Base-by-base conservation (phyloP, 64 coral and sea anemone species). In the Actinia equina region DNA sequence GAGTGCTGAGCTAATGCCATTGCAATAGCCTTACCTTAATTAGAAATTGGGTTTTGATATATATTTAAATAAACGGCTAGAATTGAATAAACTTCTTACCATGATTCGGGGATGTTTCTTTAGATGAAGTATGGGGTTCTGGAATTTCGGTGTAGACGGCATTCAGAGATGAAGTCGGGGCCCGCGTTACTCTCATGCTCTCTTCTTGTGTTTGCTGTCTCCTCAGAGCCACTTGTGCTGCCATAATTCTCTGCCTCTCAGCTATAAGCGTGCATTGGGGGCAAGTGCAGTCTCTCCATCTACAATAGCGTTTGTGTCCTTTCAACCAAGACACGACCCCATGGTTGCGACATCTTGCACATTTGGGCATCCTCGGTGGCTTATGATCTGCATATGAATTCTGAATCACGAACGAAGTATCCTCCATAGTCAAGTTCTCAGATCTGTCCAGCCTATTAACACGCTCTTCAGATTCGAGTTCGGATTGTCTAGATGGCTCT, bases 231-330 rank as follows among this genome's bases (percentile, higher is more conserved):
- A 99, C 97, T 70, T 99, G 97, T 14, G 97, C 97, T 0, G 97
- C 97, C 97, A 99, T 99, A 44, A 99, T 93, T 46, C 97, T 87
- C 65, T 99, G 97, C 71, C 97, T 84, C 45, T 99, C 97, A 3
- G 97, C 97, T 55, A 99, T 99, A 23, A 99, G 86, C 5, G 91
- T 99, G 20, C 97, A 99, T 53, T 99, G 90, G 42, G 97, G 88
- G 45, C 97, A 99, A 63, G 88, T 95, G 59, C 97, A 99, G n/a
- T 99, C 93, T 27, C 93, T 79, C 97, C 97, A 99, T 23, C 87
- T 86, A 58, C 97, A 99, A 56, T 93, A 99, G 19, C 97, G 88
- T 20, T 99, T 99, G 83, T 99, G 97, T 7, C 97, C 97, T 59
- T 99, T 99, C 16, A 99, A 54, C 62, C 91, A 90, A 18, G 97